phyloP scores from a whole-genome alignment of 1,140 invertebrate species.

The Halictus rubicundus region DNA sequence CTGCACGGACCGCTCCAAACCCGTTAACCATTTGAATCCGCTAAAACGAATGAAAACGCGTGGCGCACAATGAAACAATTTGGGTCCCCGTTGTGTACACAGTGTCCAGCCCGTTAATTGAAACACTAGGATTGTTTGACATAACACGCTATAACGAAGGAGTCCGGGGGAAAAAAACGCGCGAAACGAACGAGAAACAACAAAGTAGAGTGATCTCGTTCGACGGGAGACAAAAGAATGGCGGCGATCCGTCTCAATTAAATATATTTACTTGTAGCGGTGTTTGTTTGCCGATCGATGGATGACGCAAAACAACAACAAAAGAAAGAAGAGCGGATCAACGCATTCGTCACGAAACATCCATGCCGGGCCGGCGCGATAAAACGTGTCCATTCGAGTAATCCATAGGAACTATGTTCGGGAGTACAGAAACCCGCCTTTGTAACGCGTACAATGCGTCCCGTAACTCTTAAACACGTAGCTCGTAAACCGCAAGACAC shows the following conservation, averaged over 20 bases:
- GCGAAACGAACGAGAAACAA: too few species aligned
- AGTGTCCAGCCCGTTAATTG: too few species aligned
- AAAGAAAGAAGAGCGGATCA: background rate
- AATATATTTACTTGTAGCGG: background rate
- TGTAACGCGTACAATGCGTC: background rate
- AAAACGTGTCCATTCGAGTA: background rate
- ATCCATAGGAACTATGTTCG: background rate
- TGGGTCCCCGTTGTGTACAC: too few species aligned
- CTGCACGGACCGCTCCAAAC: too few species aligned
- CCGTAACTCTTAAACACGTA: constrained; percentile 26
- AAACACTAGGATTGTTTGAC: too few species aligned
- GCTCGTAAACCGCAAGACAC: constrained; percentile 44
- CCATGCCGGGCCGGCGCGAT: background rate
- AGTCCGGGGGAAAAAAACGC: too few species aligned
- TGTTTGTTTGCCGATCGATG: background rate
- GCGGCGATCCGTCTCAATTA: background rate
- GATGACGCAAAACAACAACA: background rate
- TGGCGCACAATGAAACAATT: too few species aligned
- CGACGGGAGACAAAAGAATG: background rate
- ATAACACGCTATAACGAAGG: too few species aligned
- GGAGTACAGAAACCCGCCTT: background rate
- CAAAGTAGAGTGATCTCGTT: too few species aligned
- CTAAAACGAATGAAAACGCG: too few species aligned
- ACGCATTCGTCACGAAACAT: background rate
- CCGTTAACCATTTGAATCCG: too few species aligned